Evolutionary conservation across 2,888 invertebrate species (phyloP).

Genomic region (Campoplex capitator): DNA sequence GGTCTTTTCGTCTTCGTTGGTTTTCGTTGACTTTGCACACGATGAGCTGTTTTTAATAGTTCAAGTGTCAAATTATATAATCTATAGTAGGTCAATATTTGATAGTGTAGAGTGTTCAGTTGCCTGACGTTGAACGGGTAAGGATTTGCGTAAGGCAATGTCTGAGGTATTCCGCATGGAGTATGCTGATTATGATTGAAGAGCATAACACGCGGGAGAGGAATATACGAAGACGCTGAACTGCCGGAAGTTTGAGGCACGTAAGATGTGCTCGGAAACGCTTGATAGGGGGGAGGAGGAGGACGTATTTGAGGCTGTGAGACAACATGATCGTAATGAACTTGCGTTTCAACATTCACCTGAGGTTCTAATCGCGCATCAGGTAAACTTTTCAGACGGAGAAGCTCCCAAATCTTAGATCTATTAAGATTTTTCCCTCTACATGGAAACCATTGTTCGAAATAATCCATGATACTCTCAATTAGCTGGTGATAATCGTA

Average conservation of each 20-base stretch:
- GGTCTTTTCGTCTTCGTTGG: no score
- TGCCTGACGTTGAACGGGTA: neutral
- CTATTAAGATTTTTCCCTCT: neutral
- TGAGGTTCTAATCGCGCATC: neutral
- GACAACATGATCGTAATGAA: neutral
- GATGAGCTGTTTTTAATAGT: neutral
- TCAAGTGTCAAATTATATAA: accelerated
- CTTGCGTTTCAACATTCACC: neutral
- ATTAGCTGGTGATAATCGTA: neutral
- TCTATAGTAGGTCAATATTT: neutral
- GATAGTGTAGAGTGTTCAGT: neutral
- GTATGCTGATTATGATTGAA: neutral
- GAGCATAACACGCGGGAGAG: neutral
- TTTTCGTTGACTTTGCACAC: no score
- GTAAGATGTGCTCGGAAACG: neutral
- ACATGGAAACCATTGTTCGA: neutral
- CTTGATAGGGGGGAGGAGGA: neutral
- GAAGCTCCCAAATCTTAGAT: neutral
- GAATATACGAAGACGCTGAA: neutral
- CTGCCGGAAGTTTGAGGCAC: neutral
- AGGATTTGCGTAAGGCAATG: neutral
- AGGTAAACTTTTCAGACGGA: neutral
- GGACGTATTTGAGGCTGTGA: neutral
- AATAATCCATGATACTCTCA: neutral
- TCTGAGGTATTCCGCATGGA: neutral